These are phyloP conservation scores for Chromoteleia sp. DNA, from an alignment of 2,888 invertebrate genomes.

Conservation along the genomic window DNA sequence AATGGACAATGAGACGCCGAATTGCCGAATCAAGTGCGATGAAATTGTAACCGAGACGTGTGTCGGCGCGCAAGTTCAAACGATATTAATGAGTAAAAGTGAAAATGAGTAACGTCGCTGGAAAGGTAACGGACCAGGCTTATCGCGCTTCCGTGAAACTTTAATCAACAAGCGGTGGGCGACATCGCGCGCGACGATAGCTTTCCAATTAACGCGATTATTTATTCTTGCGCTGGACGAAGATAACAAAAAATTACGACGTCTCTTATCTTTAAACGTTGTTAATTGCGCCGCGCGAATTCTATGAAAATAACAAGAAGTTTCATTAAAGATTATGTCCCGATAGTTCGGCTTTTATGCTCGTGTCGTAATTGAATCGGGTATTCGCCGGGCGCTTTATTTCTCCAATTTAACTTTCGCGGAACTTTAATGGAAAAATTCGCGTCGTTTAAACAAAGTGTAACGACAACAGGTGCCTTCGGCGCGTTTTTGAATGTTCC, in stretches of 20 bases:
- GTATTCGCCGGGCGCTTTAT: conserved; percentile 42
- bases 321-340: conserved; percentile 41
- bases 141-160: conserved; percentile 20
- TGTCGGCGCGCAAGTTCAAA: conserved; percentile 37
- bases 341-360: conserved; percentile 46
- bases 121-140: conserved; percentile 17
- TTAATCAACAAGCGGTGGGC: too few species aligned
- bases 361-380: conserved; percentile 54
- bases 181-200: too few species aligned
- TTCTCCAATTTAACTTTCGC: conserved; percentile 58
- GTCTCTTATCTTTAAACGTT: too few species aligned
- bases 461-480: conserved; percentile 53
- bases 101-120: conserved; percentile 19
- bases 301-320: conserved; percentile 1
- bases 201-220: too few species aligned
- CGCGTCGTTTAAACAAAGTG: conserved; percentile 53
- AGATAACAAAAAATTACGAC: too few species aligned
- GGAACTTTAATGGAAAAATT: conserved; percentile 57
- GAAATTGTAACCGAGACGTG: conserved; percentile 27
- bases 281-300: too few species aligned
- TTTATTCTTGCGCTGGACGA: too few species aligned
- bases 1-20: conserved; percentile 38
- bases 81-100: conserved; percentile 36
- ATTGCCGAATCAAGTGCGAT: conserved; percentile 36
- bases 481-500: conserved; percentile 19